Base-by-base conservation (phyloP, 2,888 invertebrate genomes). In the Ophion costatus region DNA sequence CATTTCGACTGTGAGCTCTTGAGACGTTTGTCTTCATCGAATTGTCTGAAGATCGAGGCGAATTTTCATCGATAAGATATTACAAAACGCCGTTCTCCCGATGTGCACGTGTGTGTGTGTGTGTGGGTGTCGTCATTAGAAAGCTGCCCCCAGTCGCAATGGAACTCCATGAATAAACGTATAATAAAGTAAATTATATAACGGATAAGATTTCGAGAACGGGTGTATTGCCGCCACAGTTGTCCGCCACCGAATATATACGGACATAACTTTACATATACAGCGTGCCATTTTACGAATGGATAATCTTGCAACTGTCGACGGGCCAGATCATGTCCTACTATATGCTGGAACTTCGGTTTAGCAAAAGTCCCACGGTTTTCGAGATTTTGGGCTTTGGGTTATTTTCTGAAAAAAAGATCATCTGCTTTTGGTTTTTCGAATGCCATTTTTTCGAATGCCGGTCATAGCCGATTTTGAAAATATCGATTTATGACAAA, bases 131-230 rank as follows among this genome's bases (percentile, higher is more conserved):
- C 74, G 42, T 45, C 11, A 38, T 80, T 59, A 64, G 24, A 29
- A 69, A 57, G 66, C 81, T 86, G 88, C 88, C 80, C 90, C 83
- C 88, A 89, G 87, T 87, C 83, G 87, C 75, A 88, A 81, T 86
- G 87, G 89, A 67, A 88, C 88, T 89, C 87, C 87, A 91, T 90
- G 91, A 90, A 88, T 88, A 86, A 91, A 91, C 90, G 86, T 89
- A 91, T 90, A 90, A 90, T 82, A 90, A 91, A 87, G 87, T 82
- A 91, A 91, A 91, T 90, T 87, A 91, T 90, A 91, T 87, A 90
- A 91, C 89, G 88, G 88, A 88, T 89, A 88, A 90, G 78, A 84
- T 88, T 90, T 89, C 86, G 87, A 90, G 87, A 88, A 88, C 84
- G 84, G 87, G 84, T 88, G 87, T 79, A 51, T 75, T 59, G 69